Evolutionary conservation across 2,113 vertebrate species (phyloP).

Genomic region (Thunnus thynnus): DNA sequence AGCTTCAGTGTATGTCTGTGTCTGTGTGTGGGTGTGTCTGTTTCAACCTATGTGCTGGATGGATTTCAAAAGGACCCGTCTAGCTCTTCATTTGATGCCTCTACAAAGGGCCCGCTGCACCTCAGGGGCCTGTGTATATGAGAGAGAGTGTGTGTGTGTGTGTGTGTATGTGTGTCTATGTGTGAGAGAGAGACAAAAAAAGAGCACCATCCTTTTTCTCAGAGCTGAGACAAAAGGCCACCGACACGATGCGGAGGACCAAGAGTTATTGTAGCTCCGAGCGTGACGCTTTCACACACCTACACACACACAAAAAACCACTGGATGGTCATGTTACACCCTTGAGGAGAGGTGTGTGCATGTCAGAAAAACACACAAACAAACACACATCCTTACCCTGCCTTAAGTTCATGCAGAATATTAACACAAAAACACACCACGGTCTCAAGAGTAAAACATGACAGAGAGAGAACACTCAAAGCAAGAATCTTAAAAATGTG

Average conservation of each 20-base stretch:
- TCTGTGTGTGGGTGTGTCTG: conserved; percentile 25
- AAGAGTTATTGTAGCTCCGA: conserved; percentile 54
- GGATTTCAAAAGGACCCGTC: conserved; percentile 75
- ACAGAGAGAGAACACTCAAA: conserved; percentile 11
- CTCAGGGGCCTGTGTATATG: conserved; percentile 49
- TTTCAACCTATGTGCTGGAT: conserved; percentile 50
- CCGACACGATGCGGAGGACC: conserved; percentile 45
- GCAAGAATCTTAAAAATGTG: conserved; percentile 33
- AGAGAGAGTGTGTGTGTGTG: conserved; percentile 26
- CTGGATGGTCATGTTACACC: conserved; percentile 61
- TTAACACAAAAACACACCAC: not conserved
- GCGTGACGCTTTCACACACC: conserved; percentile 41
- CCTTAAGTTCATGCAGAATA: not conserved
- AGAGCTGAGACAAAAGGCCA: conserved; percentile 71
- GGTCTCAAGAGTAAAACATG: not conserved
- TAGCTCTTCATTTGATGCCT: conserved; percentile 78
- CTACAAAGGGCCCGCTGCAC: conserved; percentile 69
- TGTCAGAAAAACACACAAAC: not conserved
- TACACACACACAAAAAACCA: conserved; percentile 40
- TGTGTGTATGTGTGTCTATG: conserved; percentile 16
- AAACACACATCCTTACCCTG: not conserved
- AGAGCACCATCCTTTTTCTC: conserved; percentile 65
- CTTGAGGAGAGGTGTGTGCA: conserved; percentile 45
- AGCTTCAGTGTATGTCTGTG: not conserved
- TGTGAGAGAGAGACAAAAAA: conserved; percentile 38